Evolutionary conservation across 2,797 vertebrate genomes (phyloP).

Genomic region (Hephaestus fuliginosus): DNA sequence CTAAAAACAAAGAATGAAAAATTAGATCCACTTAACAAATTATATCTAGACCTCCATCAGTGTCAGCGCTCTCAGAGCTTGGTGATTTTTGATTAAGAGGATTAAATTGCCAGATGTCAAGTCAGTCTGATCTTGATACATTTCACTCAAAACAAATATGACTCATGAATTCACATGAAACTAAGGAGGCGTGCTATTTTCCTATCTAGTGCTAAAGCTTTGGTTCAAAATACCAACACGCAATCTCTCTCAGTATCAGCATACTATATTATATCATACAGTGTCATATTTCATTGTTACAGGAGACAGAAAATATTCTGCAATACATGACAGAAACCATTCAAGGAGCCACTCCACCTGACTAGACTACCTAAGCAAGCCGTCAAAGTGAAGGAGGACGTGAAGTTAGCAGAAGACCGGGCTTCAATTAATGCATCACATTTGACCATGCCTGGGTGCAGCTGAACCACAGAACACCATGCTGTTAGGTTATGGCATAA

Average conservation of each 20-base stretch:
- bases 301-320: constrained; percentile 10
- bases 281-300: not conserved
- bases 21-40: not conserved
- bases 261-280: too few species aligned
- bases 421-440: constrained; percentile 56
- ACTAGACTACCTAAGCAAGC: not conserved
- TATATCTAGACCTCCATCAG: not conserved
- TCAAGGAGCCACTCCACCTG: constrained; percentile 2
- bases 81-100: too few species aligned
- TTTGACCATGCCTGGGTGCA: constrained; percentile 57
- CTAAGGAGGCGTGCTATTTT: not conserved
- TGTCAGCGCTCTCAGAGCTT: not conserved
- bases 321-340: not conserved
- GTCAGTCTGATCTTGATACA: not conserved
- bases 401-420: constrained; percentile 27
- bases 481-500: constrained; percentile 89
- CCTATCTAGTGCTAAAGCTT: not conserved
- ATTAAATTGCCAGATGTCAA: not conserved
- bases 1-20: not conserved
- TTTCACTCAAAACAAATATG: not conserved
- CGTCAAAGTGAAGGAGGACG: constrained; percentile 11
- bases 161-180: not conserved
- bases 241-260: not conserved
- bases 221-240: not conserved
- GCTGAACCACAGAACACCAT: constrained; percentile 74